These are phyloP conservation scores for Ephialtes manifestator DNA, from an alignment of 2,888 invertebrate genomes.

Conservation along the genomic window DNA sequence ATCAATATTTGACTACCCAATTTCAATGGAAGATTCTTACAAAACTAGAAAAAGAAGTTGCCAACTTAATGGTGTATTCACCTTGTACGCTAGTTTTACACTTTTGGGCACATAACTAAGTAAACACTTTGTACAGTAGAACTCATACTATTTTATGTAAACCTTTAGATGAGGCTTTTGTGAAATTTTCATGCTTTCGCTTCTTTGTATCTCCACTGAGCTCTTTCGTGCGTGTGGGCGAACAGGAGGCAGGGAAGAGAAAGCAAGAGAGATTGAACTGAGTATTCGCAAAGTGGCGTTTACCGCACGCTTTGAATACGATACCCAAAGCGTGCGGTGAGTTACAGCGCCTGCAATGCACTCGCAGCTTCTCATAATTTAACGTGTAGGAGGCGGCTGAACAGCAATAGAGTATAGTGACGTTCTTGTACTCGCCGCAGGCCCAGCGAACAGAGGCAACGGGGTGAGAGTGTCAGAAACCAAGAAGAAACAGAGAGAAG, in stretches of 20 bases:
- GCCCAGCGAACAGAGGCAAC: conserved; percentile 39
- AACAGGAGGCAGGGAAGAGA: neutral
- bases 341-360: conserved; percentile 4
- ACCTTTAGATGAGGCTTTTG: neutral
- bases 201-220: conserved; percentile 6
- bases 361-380: conserved; percentile 43
- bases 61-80: neutral
- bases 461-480: conserved; percentile 50
- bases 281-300: conserved; percentile 50
- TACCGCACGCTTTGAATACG: conserved; percentile 36
- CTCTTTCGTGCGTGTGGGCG: neutral
- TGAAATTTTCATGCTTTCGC: conserved; percentile 22
- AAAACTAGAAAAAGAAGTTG: no score
- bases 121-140: neutral
- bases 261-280: neutral
- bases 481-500: conserved; percentile 52
- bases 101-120: neutral
- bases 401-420: conserved; percentile 14
- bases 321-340: conserved; percentile 38
- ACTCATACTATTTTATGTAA: neutral
- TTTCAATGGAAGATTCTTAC: no score
- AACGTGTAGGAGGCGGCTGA: conserved; percentile 13
- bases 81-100: neutral
- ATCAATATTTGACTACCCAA: neutral
- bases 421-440: conserved; percentile 39